A percentile compares a stretch with the other conserved stretches of the same genome.
phyloP scores from a whole-genome alignment of 2,888 invertebrate genomes.

The Tenthredo mesomela region DNA sequence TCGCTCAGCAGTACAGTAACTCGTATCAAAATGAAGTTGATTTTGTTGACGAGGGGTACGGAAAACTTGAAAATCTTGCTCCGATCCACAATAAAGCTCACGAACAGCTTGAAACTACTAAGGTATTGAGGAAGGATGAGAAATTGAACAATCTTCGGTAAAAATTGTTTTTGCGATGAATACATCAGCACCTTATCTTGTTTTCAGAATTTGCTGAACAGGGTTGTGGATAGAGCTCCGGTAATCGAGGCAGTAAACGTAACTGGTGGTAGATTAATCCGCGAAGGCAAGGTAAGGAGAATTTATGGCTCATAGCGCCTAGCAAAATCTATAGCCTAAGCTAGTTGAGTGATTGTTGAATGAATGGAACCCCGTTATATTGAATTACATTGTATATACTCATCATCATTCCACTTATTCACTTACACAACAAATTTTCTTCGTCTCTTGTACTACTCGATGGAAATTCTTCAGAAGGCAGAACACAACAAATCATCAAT shows the following conservation, averaged over 20 bases:
- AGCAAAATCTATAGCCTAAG: slow-evolving; percentile 35
- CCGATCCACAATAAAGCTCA: slow-evolving; percentile 84
- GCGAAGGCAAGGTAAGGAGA: slow-evolving; percentile 98
- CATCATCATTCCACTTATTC: slow-evolving; percentile 43
- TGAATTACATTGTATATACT: slow-evolving; percentile 55
- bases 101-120: slow-evolving; percentile 88
- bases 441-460: slow-evolving; percentile 26
- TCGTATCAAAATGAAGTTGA: slow-evolving; percentile 93
- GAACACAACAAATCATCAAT: slow-evolving; percentile 29
- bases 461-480: slow-evolving; percentile 45
- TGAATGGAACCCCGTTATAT: slow-evolving; percentile 66
- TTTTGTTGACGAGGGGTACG: slow-evolving; percentile 93
- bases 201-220: slow-evolving; percentile 93
- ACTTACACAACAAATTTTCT: slow-evolving; percentile 35
- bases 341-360: slow-evolving; percentile 69
- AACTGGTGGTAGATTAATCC: slow-evolving; percentile 96
- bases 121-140: slow-evolving; percentile 79
- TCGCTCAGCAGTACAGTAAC: slow-evolving; percentile 94
- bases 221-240: slow-evolving; percentile 95
- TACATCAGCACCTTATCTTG: slow-evolving; percentile 60
- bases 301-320: slow-evolving; percentile 82
- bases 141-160: background rate
- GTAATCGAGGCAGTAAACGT: slow-evolving; percentile 97
- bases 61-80: slow-evolving; percentile 88
- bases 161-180: background rate